phyloP scores from a whole-genome alignment of 1,140 invertebrate genomes.

The Wiebesia pumilae region DNA sequence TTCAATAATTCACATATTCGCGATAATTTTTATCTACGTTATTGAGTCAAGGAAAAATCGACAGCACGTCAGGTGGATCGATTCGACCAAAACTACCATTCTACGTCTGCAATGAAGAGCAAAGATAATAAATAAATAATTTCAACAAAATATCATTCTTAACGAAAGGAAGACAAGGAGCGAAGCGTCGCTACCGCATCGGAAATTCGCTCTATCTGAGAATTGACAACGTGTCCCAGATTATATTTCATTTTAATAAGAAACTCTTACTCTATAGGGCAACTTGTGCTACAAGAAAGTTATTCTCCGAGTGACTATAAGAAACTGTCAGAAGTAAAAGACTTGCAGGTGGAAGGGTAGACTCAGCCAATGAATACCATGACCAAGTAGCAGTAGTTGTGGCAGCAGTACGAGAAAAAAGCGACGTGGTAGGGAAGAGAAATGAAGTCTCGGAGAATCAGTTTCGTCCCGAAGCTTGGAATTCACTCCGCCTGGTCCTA shows the following conservation, averaged over 20 bases:
- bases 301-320: constrained; percentile 35
- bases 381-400: background rate
- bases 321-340: constrained; percentile 40
- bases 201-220: constrained; percentile 24
- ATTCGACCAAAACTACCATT: background rate
- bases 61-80: too few relatives aligned
- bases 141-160: constrained; percentile 7
- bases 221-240: background rate
- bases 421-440: background rate
- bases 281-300: constrained; percentile 21
- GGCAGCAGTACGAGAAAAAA: background rate
- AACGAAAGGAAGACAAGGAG: background rate
- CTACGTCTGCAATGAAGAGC: background rate
- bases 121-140: background rate
- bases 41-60: too few relatives aligned
- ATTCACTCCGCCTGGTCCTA: constrained; percentile 32
- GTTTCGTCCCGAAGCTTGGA: constrained; percentile 29
- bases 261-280: background rate
- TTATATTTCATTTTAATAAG: constrained; percentile 40
- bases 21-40: background rate
- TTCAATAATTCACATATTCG: background rate
- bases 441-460: constrained; percentile 34
- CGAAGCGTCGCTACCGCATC: background rate
- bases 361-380: background rate
- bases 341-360: background rate